Conservation (phyloP, 2,888 invertebrate genomes). For the Theretra japonica region DNA sequence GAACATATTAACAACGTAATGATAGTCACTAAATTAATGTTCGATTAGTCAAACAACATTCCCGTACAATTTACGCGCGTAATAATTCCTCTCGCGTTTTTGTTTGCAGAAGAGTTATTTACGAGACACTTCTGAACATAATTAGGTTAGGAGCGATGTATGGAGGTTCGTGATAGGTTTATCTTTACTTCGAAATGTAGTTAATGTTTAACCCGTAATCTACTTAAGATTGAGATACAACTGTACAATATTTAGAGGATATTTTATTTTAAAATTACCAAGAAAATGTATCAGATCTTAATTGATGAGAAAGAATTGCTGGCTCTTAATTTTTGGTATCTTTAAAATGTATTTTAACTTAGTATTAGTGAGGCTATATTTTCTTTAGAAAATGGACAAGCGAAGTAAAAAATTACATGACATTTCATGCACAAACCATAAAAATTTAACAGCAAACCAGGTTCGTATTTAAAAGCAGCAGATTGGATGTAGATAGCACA, state of each 20-base stretch:
- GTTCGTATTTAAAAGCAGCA: not conserved
- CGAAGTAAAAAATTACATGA: too few relatives aligned
- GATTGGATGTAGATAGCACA: conserved; percentile 29
- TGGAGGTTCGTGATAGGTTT: not conserved
- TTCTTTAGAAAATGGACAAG: too few relatives aligned
- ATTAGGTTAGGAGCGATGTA: not conserved
- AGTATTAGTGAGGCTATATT: too few relatives aligned
- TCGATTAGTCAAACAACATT: conserved; percentile 23
- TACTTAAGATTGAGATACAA: too few relatives aligned
- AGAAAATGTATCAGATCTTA: too few relatives aligned
- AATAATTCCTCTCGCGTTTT: not conserved
- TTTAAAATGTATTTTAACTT: too few relatives aligned
- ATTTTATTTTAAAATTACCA: too few relatives aligned
- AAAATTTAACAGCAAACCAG: too few relatives aligned
- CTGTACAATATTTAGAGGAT: too few relatives aligned
- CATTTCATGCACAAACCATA: too few relatives aligned
- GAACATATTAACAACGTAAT: not conserved
- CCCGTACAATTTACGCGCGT: not conserved
- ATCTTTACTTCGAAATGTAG: not conserved
- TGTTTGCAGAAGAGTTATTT: not conserved
- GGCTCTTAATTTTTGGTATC: too few relatives aligned
- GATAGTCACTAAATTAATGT: not conserved
- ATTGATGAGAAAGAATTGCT: too few relatives aligned
- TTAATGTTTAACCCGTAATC: not conserved
- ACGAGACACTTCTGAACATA: not conserved